Evolutionary conservation across 2,113 vertebrate species (phyloP).

Genomic region (Anarhynchus alexandrinus): DNA sequence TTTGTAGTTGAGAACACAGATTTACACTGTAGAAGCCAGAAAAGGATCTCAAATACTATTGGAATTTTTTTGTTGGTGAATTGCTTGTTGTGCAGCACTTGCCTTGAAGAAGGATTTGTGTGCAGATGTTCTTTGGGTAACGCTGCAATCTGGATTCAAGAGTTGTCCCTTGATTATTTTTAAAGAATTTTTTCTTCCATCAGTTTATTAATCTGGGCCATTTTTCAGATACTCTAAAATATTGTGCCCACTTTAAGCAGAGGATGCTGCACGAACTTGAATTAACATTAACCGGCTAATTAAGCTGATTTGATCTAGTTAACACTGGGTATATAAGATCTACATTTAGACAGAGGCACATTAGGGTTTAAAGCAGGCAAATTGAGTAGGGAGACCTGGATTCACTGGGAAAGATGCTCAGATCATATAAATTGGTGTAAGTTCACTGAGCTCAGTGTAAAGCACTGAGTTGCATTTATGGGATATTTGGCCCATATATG

Average conservation of each 20-base stretch:
- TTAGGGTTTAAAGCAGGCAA: neutral
- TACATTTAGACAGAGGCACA: neutral
- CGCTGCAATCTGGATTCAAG: neutral
- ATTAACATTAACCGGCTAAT: constrained; percentile 8
- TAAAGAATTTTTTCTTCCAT: neutral
- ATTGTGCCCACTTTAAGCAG: neutral
- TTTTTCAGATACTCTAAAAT: neutral
- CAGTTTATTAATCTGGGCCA: neutral
- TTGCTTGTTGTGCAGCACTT: constrained; percentile 5
- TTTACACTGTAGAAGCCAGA: neutral
- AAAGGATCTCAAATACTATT: neutral
- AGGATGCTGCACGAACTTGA: neutral
- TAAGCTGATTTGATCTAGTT: constrained; percentile 2
- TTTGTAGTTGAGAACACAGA: neutral
- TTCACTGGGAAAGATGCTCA: neutral
- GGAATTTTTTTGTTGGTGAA: constrained; percentile 13
- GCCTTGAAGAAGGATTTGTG: constrained; percentile 16
- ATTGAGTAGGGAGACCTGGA: neutral
- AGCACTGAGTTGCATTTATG: neutral
- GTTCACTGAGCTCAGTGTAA: neutral
- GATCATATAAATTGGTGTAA: neutral
- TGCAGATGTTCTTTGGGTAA: constrained; percentile 9
- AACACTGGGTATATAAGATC: neutral
- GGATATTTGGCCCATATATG: neutral
- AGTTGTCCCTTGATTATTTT: neutral